These are phyloP conservation scores for Trichonephila clavata DNA, from an alignment of 1,140 invertebrate genomes.

Conservation along the genomic window DNA sequence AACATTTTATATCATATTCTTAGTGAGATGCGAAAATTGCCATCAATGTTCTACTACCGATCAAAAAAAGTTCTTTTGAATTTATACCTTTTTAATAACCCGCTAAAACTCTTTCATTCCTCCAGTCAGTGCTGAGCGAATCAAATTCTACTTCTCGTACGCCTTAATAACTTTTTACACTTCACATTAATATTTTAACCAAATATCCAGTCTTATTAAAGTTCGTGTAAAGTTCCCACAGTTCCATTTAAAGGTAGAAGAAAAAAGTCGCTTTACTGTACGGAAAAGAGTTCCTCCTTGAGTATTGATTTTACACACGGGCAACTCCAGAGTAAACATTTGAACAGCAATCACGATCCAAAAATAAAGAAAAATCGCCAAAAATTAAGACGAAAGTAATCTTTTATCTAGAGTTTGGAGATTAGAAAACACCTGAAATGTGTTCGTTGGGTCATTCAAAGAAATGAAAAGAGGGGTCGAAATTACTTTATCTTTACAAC, in stretches of 20 bases:
- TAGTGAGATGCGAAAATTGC: not conserved
- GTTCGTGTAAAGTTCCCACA: not conserved
- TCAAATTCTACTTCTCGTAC: not conserved
- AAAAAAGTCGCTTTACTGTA: not conserved
- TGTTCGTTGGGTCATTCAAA: not conserved
- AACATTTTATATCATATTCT: not conserved
- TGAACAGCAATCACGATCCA: slow-evolving; percentile 23
- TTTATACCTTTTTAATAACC: not conserved
- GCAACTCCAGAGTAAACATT: slow-evolving; percentile 16
- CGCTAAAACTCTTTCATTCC: not conserved
- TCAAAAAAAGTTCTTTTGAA: not conserved
- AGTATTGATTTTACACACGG: not conserved
- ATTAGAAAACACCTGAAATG: not conserved
- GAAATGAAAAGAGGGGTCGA: not conserved
- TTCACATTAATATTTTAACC: not conserved
- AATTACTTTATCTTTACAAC: slow-evolving; percentile 29
- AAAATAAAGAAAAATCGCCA: not conserved
- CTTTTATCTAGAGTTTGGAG: slow-evolving; percentile 14
- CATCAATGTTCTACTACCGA: not conserved
- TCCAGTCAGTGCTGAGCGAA: not conserved
- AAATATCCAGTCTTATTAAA: slow-evolving; percentile 34
- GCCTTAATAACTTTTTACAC: not conserved
- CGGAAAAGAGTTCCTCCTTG: not conserved
- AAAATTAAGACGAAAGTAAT: slow-evolving; percentile 31
- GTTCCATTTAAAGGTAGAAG: not conserved